phyloP scores from a whole-genome alignment of 2,113 vertebrate genomes.

The Butorides virescens region DNA sequence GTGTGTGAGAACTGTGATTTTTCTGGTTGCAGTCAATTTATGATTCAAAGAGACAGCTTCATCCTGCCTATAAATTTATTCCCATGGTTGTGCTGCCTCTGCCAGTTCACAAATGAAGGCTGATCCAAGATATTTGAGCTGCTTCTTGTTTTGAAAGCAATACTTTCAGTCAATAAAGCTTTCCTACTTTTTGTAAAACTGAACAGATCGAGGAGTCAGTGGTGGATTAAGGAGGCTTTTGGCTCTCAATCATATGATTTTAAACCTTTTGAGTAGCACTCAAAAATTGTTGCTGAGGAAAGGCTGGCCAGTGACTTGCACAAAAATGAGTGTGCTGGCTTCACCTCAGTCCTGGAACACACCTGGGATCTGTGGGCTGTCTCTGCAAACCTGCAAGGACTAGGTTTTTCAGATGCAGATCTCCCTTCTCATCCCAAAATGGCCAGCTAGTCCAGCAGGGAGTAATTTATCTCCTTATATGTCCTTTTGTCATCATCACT shows the following conservation, averaged over 20 bases:
- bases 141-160: neutral
- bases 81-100: neutral
- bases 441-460: neutral
- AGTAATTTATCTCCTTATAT: neutral
- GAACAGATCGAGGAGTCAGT: neutral
- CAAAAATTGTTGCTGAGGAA: neutral
- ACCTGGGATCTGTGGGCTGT: neutral
- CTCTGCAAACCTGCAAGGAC: neutral
- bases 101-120: neutral
- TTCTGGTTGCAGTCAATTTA: neutral
- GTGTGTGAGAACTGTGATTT: neutral
- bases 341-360: neutral
- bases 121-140: neutral
- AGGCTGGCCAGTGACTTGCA: neutral
- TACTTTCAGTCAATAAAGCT: neutral
- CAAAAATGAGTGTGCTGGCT: neutral
- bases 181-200: neutral
- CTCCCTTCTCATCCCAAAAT: neutral
- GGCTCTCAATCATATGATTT: neutral
- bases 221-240: neutral
- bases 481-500: neutral
- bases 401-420: neutral
- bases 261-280: neutral
- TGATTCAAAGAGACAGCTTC: neutral
- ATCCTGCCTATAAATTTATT: constrained; percentile 31